Evolutionary conservation across 2,113 vertebrate species (phyloP), one percentile per base, ranked within the genome.

Genomic region (Psilopsiagon aymara): DNA sequence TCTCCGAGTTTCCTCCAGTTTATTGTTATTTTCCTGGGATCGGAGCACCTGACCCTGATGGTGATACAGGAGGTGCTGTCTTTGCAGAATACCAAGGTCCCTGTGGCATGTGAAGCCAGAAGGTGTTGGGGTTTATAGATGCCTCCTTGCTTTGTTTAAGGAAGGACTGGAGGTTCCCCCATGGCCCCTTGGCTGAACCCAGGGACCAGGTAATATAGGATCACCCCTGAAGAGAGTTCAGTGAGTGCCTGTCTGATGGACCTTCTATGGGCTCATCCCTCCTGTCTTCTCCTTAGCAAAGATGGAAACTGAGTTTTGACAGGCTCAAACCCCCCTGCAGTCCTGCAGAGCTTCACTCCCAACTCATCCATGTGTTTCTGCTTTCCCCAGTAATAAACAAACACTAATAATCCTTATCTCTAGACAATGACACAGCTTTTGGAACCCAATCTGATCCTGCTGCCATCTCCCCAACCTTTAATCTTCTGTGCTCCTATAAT

Each of bases 1-100:
- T 77, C 86, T 59, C 83, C 84, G 82, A 67, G 69, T 94, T 92
- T 92, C 60, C 74, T 92, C 66, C 62, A 51, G 69, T 84, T 94
- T 91, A 73, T 37, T 82, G 69, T 53, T 82, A 69, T 91, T 70
- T 90, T 74, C 66, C 60, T 83, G 67, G 41, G 83, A 73, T 71
- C 1, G 4, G 51, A 49, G 86, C 91, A 92, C 78, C 82, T 85
- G 79, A 49, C 24, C 59, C 49, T 69, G 62, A 29, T 85, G 57
- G 29, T 64, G 73, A 37, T 88, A 39, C 7, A 4, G 27, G 52
- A 81, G 86, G 13, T 81, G 43, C 39, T 9, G 4, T 77, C 17
- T 53, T 83, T 43, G 47, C 60, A 43, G 57, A 53, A 82, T 82
- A 57, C 37, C 19, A 19, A 52, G 28, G 47, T 66, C n/a, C 31